phyloP scores from a whole-genome alignment of 2,888 invertebrate genomes.

The Agrotis clavis region DNA sequence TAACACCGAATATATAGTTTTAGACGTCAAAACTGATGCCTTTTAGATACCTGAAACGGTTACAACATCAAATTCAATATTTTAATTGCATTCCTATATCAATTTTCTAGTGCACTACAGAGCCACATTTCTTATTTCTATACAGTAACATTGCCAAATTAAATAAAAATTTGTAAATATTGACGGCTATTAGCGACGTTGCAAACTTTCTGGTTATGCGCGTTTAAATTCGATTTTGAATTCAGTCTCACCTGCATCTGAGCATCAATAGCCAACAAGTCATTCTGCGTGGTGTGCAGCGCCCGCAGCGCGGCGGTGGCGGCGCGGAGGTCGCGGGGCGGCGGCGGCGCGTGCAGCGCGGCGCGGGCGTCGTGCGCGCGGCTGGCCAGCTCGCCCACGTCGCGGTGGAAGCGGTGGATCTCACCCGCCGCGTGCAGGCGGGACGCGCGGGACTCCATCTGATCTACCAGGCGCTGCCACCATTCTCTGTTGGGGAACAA shows the following conservation, averaged over 20 bases:
- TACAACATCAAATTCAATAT: too few relatives aligned
- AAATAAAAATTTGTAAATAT: too few relatives aligned
- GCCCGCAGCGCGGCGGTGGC: conserved; percentile 95
- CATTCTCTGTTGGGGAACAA: conserved; percentile 88
- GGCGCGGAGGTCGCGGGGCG: conserved; percentile 95
- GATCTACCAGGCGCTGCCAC: conserved; percentile 97
- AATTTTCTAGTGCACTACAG: too few relatives aligned
- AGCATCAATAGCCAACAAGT: conserved; percentile 96
- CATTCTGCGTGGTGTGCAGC: conserved; percentile 98
- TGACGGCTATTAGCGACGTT: too few relatives aligned
- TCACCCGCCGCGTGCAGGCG: conserved; percentile 98
- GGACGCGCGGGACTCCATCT: conserved; percentile 96
- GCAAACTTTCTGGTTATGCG: too few relatives aligned
- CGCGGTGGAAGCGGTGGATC: conserved; percentile 99
- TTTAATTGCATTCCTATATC: too few relatives aligned
- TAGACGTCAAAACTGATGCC: too few relatives aligned
- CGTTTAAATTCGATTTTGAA: too few relatives aligned
- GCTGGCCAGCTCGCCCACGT: conserved; percentile 97
- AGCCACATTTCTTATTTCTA: too few relatives aligned
- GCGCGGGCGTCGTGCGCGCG: conserved; percentile 97
- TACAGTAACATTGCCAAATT: too few relatives aligned
- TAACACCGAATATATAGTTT: too few relatives aligned
- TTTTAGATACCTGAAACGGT: too few relatives aligned
- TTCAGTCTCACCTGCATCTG: conserved; percentile 80
- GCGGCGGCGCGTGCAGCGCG: conserved; percentile 94